A percentile compares a stretch with the other conserved stretches of the same genome.
phyloP scores from a whole-genome alignment of 1,140 invertebrate species.

The Musca vetustissima region DNA sequence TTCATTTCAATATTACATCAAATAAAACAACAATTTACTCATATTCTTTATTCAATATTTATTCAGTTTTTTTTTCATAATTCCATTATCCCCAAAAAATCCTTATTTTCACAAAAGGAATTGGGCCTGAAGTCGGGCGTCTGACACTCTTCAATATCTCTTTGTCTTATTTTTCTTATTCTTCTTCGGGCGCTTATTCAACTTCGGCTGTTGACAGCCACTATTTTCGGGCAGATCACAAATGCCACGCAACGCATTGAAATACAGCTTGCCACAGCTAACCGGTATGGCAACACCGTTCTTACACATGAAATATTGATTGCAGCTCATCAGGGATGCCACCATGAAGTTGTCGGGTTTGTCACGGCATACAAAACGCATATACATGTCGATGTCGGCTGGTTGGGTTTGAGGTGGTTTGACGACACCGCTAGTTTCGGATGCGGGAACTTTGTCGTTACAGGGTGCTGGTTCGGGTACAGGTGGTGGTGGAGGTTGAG shows the following conservation, averaged over 20 bases:
- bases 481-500: background rate
- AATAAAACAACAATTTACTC: too few relatives aligned
- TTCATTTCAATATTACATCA: too few relatives aligned
- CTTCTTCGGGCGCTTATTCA: background rate
- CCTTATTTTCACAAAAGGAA: too few relatives aligned
- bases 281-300: conserved; percentile 39
- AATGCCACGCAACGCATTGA: conserved; percentile 46
- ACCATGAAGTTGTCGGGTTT: conserved; percentile 49
- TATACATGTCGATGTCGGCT: conserved; percentile 20
- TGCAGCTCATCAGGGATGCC: conserved; percentile 45
- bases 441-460: background rate
- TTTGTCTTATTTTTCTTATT: background rate
- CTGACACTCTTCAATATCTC: background rate
- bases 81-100: too few relatives aligned
- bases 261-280: conserved; percentile 44
- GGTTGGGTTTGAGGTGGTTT: conserved; percentile 2
- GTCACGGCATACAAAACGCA: conserved; percentile 34
- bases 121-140: background rate
- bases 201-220: conserved; percentile 39
- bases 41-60: too few relatives aligned
- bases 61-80: too few relatives aligned
- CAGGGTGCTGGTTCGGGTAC: background rate
- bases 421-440: background rate
- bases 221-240: conserved; percentile 50
- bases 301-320: conserved; percentile 48